Base-by-base conservation (phyloP, 1,140 invertebrate genomes). In the Drosophila tristis region DNA sequence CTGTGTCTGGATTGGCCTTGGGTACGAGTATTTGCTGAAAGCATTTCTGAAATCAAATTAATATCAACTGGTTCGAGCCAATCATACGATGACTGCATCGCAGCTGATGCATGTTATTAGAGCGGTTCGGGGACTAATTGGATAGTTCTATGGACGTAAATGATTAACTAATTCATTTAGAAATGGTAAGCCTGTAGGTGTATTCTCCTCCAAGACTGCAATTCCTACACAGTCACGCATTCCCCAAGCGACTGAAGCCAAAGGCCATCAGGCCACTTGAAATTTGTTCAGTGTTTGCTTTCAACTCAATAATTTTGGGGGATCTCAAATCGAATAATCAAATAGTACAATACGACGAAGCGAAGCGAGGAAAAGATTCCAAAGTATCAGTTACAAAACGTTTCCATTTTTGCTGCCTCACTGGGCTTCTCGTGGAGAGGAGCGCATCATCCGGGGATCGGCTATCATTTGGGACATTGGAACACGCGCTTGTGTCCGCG, bases 311-410 rank as follows among this genome's bases (percentile, higher is more conserved):
- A 47, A 47, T 39, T 39, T 39, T 39, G 35, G 35, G 11, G 11
- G 35, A 39, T 39, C 35, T 13, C 11, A 39, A 39, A 39, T 39
- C 35, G 35, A 39, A 39, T 39, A 39, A 13, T 39, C 35, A 13
- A 39, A 39, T 39, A 20, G 20, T 20, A 39, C 35, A 51, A 25
- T 23, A 26, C 49, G 53, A 45, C 55, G 66, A 67, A 57, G 42
- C 64, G 7, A 43, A 9, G 64, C 74, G 44, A 66, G 67, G 71
- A 77, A 11, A 11, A 39, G 35, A 39, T 39, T 39, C 11, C 79
- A 80, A 67, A 76, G 80, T 84, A 84, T 86, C 82, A 56, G 68
- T 86, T 86, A 86, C 81, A 86, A 86, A 86, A 86, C 78, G 81
- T 75, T 86, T 87, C 65, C 78, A 87, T 85, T 78, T 84, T 76